phyloP scores from a whole-genome alignment of 2,888 invertebrate species.

The Polymixis lichenea region DNA sequence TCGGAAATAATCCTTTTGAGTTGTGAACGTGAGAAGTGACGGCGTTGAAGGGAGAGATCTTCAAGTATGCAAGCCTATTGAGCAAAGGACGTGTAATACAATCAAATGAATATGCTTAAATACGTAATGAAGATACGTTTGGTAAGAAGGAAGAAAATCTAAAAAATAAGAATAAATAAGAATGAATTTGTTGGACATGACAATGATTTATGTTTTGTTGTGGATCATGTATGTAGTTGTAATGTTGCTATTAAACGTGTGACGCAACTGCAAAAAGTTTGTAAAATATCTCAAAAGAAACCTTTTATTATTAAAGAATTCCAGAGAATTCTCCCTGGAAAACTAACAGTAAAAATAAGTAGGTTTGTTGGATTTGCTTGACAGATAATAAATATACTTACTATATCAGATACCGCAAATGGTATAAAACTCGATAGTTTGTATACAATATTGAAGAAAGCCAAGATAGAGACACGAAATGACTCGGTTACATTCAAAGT shows the following conservation, averaged over 20 bases:
- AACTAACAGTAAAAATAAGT: background rate
- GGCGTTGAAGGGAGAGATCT: slow-evolving; percentile 63
- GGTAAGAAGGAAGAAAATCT: slow-evolving; percentile 47
- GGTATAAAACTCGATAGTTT: background rate
- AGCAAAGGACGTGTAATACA: slow-evolving; percentile 56
- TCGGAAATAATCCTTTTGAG: slow-evolving; percentile 72
- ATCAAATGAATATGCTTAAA: slow-evolving; percentile 57
- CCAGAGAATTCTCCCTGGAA: background rate
- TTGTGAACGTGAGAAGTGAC: slow-evolving; percentile 65
- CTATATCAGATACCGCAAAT: background rate
- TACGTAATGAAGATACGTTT: slow-evolving; percentile 47
- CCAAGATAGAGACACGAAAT: background rate
- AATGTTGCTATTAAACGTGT: background rate
- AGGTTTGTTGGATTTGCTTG: background rate
- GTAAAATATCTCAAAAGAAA: rapidly evolving
- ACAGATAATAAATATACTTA: background rate
- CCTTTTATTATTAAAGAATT: background rate
- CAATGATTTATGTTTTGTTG: slow-evolving; percentile 34
- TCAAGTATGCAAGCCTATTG: slow-evolving; percentile 51
- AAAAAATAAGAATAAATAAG: no score
- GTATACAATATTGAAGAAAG: slow-evolving; percentile 7
- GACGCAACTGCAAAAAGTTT: background rate
- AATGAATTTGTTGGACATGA: slow-evolving; percentile 40
- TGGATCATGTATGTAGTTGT: slow-evolving; percentile 5
- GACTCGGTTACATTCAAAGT: slow-evolving; percentile 6